Evolutionary conservation across 2,113 vertebrate species (phyloP).

Genomic region (Ellobius talpinus): DNA sequence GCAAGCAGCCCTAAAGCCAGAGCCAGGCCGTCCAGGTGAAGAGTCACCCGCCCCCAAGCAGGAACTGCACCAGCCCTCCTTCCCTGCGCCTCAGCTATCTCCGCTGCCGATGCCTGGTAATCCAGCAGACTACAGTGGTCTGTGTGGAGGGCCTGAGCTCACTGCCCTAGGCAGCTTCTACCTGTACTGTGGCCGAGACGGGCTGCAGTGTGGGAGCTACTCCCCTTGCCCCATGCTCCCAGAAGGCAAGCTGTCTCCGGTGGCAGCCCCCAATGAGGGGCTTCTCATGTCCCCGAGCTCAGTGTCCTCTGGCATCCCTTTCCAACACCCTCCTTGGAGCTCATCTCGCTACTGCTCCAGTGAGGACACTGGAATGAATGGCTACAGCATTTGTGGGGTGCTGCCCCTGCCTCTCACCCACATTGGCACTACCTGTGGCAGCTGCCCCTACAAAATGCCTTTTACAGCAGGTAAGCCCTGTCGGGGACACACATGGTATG

Average conservation of each 20-base stretch:
- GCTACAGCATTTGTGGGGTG: constrained; percentile 91
- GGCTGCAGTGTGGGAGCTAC: constrained; percentile 84
- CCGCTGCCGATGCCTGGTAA: constrained; percentile 90
- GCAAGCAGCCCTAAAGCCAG: constrained; percentile 90
- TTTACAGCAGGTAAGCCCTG: constrained; percentile 92
- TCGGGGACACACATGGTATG: background rate
- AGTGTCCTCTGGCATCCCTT: constrained; percentile 90
- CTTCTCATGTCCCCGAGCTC: constrained; percentile 90
- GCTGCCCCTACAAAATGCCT: constrained; percentile 92
- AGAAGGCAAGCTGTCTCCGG: constrained; percentile 86
- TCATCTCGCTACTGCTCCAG: constrained; percentile 92
- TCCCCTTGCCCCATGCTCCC: constrained; percentile 90
- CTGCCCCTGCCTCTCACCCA: constrained; percentile 90
- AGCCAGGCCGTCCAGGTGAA: constrained; percentile 90
- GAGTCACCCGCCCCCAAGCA: constrained; percentile 93
- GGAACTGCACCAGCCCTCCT: constrained; percentile 93
- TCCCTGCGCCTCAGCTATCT: constrained; percentile 88
- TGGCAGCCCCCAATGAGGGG: constrained; percentile 87
- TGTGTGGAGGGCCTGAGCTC: constrained; percentile 86
- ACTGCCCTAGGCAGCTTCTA: constrained; percentile 86
- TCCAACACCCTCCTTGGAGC: constrained; percentile 93
- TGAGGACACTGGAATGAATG: constrained; percentile 90
- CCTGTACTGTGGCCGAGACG: constrained; percentile 88
- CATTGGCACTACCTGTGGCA: constrained; percentile 89
- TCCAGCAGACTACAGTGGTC: constrained; percentile 86